phyloP scores from a whole-genome alignment of 2,113 vertebrate species.

The Bothrops jararaca region DNA sequence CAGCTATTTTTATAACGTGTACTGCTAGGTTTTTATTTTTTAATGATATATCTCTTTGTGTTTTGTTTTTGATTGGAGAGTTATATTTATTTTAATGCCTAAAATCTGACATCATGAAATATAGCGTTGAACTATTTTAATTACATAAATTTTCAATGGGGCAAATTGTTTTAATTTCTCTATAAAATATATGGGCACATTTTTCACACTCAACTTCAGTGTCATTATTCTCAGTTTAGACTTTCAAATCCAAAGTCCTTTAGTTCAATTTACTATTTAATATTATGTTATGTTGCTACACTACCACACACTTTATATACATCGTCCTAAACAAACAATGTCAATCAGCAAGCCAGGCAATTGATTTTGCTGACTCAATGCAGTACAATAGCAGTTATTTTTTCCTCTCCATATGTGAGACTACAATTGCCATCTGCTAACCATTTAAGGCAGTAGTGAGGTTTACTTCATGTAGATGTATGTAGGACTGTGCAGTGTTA shows the following conservation, averaged over 20 bases:
- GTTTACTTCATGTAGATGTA: neutral
- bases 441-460: neutral
- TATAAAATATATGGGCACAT: neutral
- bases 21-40: neutral
- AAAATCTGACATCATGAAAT: neutral
- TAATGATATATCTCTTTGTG: neutral
- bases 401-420: neutral
- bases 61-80: neutral
- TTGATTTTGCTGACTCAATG: neutral
- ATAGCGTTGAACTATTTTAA: neutral
- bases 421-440: neutral
- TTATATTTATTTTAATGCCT: neutral
- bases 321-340: neutral
- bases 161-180: neutral
- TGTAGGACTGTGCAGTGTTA: neutral
- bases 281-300: neutral
- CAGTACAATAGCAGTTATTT: neutral
- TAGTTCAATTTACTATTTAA: neutral
- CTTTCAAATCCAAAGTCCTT: neutral
- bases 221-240: neutral
- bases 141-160: neutral
- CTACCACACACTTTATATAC: neutral
- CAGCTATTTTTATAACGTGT: neutral
- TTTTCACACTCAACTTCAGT: neutral
- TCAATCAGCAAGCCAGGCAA: neutral